Conservation (phyloP, 1,140 invertebrate genomes). For the Watersipora subatra region DNA sequence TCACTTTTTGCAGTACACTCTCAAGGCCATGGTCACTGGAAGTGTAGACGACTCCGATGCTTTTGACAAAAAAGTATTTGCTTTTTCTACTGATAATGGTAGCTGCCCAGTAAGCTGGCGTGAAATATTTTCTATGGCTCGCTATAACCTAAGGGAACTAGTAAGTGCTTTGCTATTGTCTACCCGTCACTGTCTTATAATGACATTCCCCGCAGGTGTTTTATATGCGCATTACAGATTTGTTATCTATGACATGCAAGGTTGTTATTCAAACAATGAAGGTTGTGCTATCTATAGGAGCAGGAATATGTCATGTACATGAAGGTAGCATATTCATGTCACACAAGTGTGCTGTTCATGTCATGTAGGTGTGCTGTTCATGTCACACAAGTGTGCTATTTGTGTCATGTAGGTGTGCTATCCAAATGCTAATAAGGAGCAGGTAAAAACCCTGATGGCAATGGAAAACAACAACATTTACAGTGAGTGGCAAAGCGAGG, state of each 20-base stretch:
- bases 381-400: not conserved
- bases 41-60: not conserved
- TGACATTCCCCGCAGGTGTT: too few relatives aligned
- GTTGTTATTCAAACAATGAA: too few relatives aligned
- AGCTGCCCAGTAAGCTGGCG: not conserved
- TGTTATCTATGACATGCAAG: too few relatives aligned
- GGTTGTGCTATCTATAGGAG: too few relatives aligned
- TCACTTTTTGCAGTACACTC: not conserved
- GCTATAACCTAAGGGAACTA: not conserved
- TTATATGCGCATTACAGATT: too few relatives aligned
- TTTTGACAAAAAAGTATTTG: not conserved
- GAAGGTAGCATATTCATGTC: too few relatives aligned
- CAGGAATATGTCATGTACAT: too few relatives aligned
- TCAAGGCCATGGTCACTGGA: not conserved
- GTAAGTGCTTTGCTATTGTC: too few relatives aligned
- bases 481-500: not conserved
- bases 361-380: too few relatives aligned
- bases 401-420: not conserved
- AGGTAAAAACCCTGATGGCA: not conserved
- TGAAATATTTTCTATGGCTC: not conserved
- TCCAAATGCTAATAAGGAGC: not conserved
- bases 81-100: not conserved
- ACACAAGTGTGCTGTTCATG: too few relatives aligned
- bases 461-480: not conserved
- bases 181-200: too few relatives aligned